Evolutionary conservation across 2,113 vertebrate genomes (phyloP), one percentile per base, ranked within the genome.

Genomic region (Poecilia latipinna): DNA sequence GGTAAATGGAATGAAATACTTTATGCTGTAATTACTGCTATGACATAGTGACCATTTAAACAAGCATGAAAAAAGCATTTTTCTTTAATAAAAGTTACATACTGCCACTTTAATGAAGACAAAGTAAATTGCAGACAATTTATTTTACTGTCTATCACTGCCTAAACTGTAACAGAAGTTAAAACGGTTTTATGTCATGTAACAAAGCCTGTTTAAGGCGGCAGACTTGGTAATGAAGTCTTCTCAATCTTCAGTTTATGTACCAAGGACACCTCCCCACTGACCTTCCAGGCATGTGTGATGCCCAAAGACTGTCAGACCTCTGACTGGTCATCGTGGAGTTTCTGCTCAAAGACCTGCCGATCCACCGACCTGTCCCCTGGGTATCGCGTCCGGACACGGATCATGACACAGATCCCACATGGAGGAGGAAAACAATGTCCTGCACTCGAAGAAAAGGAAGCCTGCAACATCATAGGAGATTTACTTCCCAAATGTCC

Each of bases 241-340:
- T 75, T 64, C 32, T 71, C 26, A 24, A 73, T 79, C 68, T 75
- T 33, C 80, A 99, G 98, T 89, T 94, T 97, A 24, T 99, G 97
- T 37, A 79, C 76, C 61, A 95, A 94, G 81, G 96, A 96, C 70
- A 86, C 85, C 19, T 63, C 93, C 24, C 94, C 95, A 0, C 74
- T 95, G 82, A 97, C 95, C 70, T 96, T 94, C 84, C 95, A 94
- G 90, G 87, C 95, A 2, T 99, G 98, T 5, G 75, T 97, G 77
- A 90, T 99, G 72, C 93, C 97, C 28, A 95, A 93, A 87, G 96
- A 97, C 93, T 99, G 98, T 2, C 89, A 94, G 78, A 91, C 87
- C 0, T 96, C 96, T 0, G 93, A 95, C 28, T 99, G 98, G 98
- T 96, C 96, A 0, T 72, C 86, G 0, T 99, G 98, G 98, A 96